Conservation (phyloP, 92 coral and sea anemone species). For the Bergia puertoricense region DNA sequence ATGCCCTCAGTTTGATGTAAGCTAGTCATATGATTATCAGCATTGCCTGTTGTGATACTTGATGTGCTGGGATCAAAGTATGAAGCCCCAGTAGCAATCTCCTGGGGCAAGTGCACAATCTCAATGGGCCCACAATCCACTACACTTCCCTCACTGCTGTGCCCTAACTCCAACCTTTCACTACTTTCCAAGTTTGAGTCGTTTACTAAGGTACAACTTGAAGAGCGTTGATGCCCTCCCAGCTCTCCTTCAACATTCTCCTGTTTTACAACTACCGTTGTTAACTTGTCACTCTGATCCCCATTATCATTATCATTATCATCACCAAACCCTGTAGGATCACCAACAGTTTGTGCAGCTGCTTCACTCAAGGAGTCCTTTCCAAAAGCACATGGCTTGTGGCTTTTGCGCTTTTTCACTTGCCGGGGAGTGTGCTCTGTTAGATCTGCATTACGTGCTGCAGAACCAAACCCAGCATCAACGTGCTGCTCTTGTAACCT, state of each 20-base stretch:
- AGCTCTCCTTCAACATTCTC: slow-evolving; percentile 33
- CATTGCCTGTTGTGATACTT: slow-evolving; percentile 23
- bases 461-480: slow-evolving; percentile 4
- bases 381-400: neutral
- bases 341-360: neutral
- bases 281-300: neutral
- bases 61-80: slow-evolving; percentile 39
- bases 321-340: neutral
- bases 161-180: neutral
- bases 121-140: slow-evolving; percentile 33
- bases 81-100: slow-evolving; percentile 38
- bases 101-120: slow-evolving; percentile 37
- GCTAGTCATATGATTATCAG: slow-evolving; percentile 20
- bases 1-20: slow-evolving; percentile 11
- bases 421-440: neutral
- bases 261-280: slow-evolving; percentile 8
- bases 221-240: neutral
- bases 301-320: neutral
- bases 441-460: neutral
- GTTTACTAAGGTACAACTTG: neutral
- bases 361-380: neutral
- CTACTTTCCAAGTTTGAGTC: neutral
- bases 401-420: neutral
- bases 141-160: neutral
- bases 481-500: neutral